Evolutionary conservation across 2,797 vertebrate genomes (phyloP).

Genomic region (Aplochiton taeniatus): DNA sequence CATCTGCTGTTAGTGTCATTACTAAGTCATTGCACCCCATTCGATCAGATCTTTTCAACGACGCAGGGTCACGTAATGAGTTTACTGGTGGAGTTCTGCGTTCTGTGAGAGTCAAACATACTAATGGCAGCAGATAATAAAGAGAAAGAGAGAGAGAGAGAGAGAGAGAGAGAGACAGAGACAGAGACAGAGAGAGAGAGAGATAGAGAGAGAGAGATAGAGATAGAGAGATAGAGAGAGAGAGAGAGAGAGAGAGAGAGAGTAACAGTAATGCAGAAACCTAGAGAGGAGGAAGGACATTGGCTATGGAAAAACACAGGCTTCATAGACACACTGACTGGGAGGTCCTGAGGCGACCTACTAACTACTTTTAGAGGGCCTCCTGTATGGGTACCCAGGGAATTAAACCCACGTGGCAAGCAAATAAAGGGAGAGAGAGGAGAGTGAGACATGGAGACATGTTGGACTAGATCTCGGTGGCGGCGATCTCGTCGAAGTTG

Average conservation of each 20-base stretch:
- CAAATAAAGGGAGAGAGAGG: no score
- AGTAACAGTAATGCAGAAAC: neutral
- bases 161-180: conserved; percentile 41
- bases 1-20: neutral
- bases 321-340: conserved; percentile 7
- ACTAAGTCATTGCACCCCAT: neutral
- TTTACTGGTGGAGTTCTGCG: no score
- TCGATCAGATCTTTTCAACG: neutral
- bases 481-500: conserved; percentile 80
- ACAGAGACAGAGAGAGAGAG: neutral
- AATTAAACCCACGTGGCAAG: conserved; percentile 32
- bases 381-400: conserved; percentile 30
- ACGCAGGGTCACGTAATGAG: no score
- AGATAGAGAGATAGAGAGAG: neutral
- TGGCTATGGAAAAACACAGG: conserved; percentile 8
- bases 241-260: neutral
- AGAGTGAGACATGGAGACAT: neutral
- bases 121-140: conserved; percentile 21
- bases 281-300: neutral
- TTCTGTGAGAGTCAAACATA: conserved; percentile 14
- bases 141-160: conserved; percentile 1
- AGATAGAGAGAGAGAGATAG: neutral
- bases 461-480: conserved; percentile 76
- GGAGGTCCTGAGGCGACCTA: conserved; percentile 21
- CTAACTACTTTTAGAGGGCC: conserved; percentile 40